phyloP scores from a whole-genome alignment of 2,888 invertebrate genomes.

The Elmis aenea region DNA sequence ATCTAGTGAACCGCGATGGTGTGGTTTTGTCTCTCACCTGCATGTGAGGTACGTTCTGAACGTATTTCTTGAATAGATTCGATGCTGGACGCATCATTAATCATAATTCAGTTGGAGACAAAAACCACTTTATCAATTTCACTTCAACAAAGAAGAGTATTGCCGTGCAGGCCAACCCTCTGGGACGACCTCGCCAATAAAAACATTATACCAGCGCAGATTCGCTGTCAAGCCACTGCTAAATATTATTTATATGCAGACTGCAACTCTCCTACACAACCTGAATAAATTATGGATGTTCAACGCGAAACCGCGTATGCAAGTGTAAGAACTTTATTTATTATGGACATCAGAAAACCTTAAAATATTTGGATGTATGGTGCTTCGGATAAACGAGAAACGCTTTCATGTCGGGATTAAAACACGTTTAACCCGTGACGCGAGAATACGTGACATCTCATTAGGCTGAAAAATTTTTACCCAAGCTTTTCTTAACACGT shows the following conservation, averaged over 20 bases:
- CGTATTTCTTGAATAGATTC: constrained; percentile 6
- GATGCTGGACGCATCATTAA: constrained; percentile 17
- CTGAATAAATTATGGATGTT: constrained; percentile 26
- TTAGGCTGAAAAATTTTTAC: no score
- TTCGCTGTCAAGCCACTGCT: constrained; percentile 22
- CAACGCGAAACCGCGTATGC: constrained; percentile 19
- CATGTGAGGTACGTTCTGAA: neutral
- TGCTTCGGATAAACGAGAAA: no score
- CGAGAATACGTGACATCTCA: no score
- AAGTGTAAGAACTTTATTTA: no score
- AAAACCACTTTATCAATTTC: constrained; percentile 39
- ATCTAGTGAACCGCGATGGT: constrained; percentile 9
- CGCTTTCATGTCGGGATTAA: no score
- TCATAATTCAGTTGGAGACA: constrained; percentile 32
- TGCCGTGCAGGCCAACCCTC: constrained; percentile 18
- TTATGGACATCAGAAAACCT: no score
- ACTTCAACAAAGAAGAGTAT: constrained; percentile 25
- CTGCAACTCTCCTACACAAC: constrained; percentile 20
- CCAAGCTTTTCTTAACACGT: no score
- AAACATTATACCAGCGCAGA: constrained; percentile 24
- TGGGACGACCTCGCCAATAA: constrained; percentile 22
- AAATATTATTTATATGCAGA: constrained; percentile 28
- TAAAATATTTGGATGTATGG: no score
- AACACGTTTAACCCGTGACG: no score
- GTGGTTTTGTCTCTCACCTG: constrained; percentile 12